phyloP scores from a whole-genome alignment of 2,888 invertebrate species.

The Endotricha flammealis region DNA sequence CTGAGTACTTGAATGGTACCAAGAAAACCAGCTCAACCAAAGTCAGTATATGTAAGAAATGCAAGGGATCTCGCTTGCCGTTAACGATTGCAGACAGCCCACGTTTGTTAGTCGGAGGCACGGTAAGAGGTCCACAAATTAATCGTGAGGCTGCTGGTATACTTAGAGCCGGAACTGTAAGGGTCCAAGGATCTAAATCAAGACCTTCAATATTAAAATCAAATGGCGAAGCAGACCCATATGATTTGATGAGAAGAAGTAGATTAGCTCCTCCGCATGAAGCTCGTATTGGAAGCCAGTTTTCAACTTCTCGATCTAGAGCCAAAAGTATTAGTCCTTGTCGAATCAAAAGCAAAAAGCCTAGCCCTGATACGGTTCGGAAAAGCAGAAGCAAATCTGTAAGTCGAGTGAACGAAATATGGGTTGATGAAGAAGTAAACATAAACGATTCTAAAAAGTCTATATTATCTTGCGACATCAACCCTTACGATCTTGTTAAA shows the following conservation, averaged over 20 bases:
- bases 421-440: slow-evolving; percentile 58
- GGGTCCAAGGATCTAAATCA: slow-evolving; percentile 77
- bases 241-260: slow-evolving; percentile 89
- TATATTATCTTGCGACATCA: slow-evolving; percentile 89
- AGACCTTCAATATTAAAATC: slow-evolving; percentile 82
- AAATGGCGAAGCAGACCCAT: slow-evolving; percentile 82
- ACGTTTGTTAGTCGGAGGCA: slow-evolving; percentile 76
- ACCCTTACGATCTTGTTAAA: slow-evolving; percentile 89
- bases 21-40: slow-evolving; percentile 84
- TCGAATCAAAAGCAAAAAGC: slow-evolving; percentile 73
- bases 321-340: slow-evolving; percentile 79
- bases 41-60: slow-evolving; percentile 89
- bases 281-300: slow-evolving; percentile 74
- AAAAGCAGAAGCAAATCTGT: slow-evolving; percentile 70
- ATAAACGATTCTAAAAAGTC: slow-evolving; percentile 77
- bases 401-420: slow-evolving; percentile 66
- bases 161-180: slow-evolving; percentile 80
- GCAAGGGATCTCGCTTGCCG: slow-evolving; percentile 88
- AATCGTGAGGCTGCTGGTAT: slow-evolving; percentile 64
- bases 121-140: slow-evolving; percentile 76
- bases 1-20: slow-evolving; percentile 88
- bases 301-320: slow-evolving; percentile 65
- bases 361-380: slow-evolving; percentile 58
- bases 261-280: slow-evolving; percentile 82
- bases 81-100: slow-evolving; percentile 81